These are phyloP conservation scores for Gambelia wislizenii DNA, from an alignment of 2,797 vertebrate genomes.

Conservation along the genomic window DNA sequence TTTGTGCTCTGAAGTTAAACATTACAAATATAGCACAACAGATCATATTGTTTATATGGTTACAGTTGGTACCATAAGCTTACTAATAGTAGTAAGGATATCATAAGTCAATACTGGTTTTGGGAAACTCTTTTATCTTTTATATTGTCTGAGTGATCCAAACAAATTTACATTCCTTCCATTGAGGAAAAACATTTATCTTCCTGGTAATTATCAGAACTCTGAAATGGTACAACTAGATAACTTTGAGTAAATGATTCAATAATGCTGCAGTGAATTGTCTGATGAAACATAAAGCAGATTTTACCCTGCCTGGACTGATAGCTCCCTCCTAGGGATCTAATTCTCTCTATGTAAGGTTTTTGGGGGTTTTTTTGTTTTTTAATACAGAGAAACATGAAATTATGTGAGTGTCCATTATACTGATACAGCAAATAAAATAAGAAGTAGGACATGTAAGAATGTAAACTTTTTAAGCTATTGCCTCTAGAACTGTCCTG, in stretches of 20 bases:
- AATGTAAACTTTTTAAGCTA: background rate
- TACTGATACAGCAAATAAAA: background rate
- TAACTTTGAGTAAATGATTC: background rate
- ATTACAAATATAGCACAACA: background rate
- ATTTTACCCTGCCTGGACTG: background rate
- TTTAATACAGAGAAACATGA: background rate
- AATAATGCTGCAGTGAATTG: background rate
- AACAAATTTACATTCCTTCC: background rate
- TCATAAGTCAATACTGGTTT: background rate
- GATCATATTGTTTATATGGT: background rate
- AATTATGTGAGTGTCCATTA: background rate
- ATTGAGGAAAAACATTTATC: background rate
- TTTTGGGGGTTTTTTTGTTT: too few species aligned
- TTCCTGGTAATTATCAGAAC: background rate
- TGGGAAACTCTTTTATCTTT: background rate
- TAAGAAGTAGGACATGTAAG: background rate
- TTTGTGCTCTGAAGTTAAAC: background rate
- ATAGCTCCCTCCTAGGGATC: background rate
- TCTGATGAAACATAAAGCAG: background rate
- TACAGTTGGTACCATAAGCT: background rate
- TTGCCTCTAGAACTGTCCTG: too few species aligned
- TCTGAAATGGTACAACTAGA: background rate
- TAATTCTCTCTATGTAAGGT: background rate
- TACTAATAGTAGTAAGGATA: background rate
- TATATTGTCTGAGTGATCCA: too few species aligned